These are phyloP conservation scores for Indicator indicator DNA, from an alignment of 2,113 vertebrate species.

Conservation along the genomic window DNA sequence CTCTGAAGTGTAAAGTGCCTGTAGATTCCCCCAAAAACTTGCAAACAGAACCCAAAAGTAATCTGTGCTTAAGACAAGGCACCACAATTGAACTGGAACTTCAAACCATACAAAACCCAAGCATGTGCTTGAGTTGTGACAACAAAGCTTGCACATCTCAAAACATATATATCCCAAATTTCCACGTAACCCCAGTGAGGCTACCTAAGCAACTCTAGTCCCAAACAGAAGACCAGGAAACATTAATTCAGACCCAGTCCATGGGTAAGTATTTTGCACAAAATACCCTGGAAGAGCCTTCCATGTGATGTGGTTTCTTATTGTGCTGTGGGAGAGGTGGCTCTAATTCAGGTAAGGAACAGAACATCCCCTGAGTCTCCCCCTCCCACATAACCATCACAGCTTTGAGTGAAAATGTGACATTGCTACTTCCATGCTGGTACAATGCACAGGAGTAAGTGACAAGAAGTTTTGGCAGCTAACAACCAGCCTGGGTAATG, in stretches of 20 bases:
- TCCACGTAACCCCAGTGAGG: neutral
- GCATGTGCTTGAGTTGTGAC: neutral
- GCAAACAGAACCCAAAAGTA: neutral
- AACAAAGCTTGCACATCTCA: neutral
- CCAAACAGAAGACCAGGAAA: neutral
- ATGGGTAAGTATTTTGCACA: neutral
- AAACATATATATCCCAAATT: neutral
- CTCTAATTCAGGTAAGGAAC: neutral
- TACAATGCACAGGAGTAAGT: neutral
- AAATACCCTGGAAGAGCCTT: neutral
- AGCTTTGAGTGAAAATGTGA: neutral
- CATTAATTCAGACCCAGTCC: neutral
- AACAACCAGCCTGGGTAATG: neutral
- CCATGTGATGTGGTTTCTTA: neutral
- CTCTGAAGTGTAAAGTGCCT: neutral
- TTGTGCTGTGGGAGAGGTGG: neutral
- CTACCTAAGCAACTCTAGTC: neutral
- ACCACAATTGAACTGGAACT: neutral
- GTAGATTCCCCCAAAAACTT: neutral
- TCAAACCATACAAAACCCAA: neutral
- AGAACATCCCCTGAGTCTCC: neutral
- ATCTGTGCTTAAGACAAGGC: neutral
- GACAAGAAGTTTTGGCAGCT: neutral
- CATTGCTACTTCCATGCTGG: neutral
- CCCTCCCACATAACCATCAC: neutral